Conservation (phyloP, 30 jellyfish, hydroid and myxozoan genomes). For the Sanderia malayensis region DNA sequence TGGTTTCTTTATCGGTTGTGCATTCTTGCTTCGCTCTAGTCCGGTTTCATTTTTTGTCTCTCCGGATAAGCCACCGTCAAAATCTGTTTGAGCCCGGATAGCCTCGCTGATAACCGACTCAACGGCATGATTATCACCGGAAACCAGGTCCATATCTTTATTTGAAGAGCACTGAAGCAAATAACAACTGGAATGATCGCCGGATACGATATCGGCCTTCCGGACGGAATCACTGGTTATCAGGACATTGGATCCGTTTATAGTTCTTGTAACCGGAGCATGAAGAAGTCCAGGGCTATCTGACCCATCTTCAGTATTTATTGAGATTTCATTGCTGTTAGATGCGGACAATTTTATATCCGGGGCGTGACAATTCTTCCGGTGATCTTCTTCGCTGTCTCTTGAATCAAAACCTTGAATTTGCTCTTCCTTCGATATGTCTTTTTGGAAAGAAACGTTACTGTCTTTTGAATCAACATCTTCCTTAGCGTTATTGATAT, state of each 20-base stretch:
- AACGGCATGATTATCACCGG: neutral
- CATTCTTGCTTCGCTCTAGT: too few species aligned
- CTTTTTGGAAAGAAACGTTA: neutral
- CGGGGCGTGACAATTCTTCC: too few species aligned
- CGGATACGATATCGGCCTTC: constrained; percentile 16
- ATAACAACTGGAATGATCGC: neutral
- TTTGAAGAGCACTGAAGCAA: neutral
- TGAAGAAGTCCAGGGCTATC: too few species aligned
- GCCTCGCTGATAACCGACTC: neutral
- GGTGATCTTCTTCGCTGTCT: neutral
- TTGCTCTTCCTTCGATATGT: neutral
- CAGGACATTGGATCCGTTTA: constrained; percentile 11
- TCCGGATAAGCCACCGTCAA: too few species aligned
- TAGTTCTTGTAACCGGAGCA: constrained; percentile 6
- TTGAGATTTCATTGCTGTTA: too few species aligned
- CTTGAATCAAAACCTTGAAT: neutral
- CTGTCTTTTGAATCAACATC: neutral
- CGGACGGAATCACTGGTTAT: constrained; percentile 13
- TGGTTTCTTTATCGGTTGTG: too few species aligned
- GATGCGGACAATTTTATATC: too few species aligned
- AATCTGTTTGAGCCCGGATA: neutral
- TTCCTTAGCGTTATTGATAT: neutral
- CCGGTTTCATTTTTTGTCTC: too few species aligned
- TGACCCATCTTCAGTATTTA: too few species aligned
- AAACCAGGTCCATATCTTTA: neutral